Base-by-base conservation (phyloP, 2,888 invertebrate genomes). In the Callosobruchus maculatus region DNA sequence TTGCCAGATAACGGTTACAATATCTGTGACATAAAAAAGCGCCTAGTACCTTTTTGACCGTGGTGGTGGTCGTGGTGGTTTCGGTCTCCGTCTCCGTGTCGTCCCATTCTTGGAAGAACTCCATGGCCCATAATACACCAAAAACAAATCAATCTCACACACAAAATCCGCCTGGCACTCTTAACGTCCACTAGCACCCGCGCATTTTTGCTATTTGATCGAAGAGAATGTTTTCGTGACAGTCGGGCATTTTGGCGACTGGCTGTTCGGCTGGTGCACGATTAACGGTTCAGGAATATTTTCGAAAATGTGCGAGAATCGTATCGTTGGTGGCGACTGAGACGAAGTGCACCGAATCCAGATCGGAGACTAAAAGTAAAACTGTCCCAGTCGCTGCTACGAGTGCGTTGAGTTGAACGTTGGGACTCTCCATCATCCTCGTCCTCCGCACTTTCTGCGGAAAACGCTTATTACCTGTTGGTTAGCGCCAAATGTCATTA, bases 51-150 rank as follows among this genome's bases (percentile, higher is more conserved):
- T 49, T 49, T 49, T 49, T 49, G 49, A 49, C 49, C 49, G 7
- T 49, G 49, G 49, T 49, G 49, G 49, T 49, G 49, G 49, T 49
- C 13, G 49, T 49, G 49, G 49, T 49, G 49, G 49, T 49, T 49
- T 49, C 49, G 13, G 7, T 18, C 49, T 13, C 77, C 75, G 76
- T 72, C 69, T 71, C 70, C 49, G 7, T 49, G 49, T 49, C 49
- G 81, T 84, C 82, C 87, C 87, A 87, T 83, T 87, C 87, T 82
- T 87, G 86, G 80, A 87, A 87, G 82, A 82, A 87, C 86, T 87
- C 87, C 87, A 87, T 87, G 80, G 84, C 83, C 87, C 87, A 87
- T 87, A 84, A 49, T 73, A 77, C 75, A 79, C 80, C 75, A 77
- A 72, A 31, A 73, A 68, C 21, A 68, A 71, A 72, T 66, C 74